Evolutionary conservation across 2,888 invertebrate species (phyloP), one percentile per base, ranked within the genome.

Genomic region (Cerastoderma edule): DNA sequence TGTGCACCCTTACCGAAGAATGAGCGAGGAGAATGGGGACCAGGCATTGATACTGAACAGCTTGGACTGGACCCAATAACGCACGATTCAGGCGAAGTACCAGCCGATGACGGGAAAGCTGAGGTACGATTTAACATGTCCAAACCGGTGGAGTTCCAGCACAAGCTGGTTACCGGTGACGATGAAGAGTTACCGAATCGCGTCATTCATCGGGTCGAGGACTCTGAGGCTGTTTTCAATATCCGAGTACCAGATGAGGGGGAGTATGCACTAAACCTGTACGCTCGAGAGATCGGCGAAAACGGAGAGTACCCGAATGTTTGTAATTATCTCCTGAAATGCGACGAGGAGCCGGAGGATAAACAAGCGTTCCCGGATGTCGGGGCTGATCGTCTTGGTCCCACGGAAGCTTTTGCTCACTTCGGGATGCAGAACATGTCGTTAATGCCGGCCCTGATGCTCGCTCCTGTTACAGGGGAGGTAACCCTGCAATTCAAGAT

Each of bases 11-110:
- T 90, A 30, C 90, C 90, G 1, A 85, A 84, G 63, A 87, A 86
- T 57, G 90, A 90, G 28, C 85, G 88, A 32, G 88, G 89, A 33
- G 91, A 90, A 35, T 91, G 91, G 91, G 91, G 91, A 0, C 90
- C 90, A 3, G 90, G 90, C 4, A 76, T 83, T 5, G 89, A 90
- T 63, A 84, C 86, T 5, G 80, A 85, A 44, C 83, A 84, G 24
- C 79, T 85, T 39, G 91, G 90, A 10, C 68, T 91, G 33, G 80
- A 79, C 1, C 84, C 91, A 3, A 60, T 85, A 6, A 84, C 87
- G 5, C 90, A 91, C 67, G 74, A 84, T 24, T 78, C 84, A 6
- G 89, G 88, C 5, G 78, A 86, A 35, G 79, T 91, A 10, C 83
- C 85, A 19, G 85, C 88, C 0, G 84, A 87, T 10, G 85, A 87